Base-by-base conservation (phyloP, 2,797 vertebrate genomes). In the Mionectes olivaceus region DNA sequence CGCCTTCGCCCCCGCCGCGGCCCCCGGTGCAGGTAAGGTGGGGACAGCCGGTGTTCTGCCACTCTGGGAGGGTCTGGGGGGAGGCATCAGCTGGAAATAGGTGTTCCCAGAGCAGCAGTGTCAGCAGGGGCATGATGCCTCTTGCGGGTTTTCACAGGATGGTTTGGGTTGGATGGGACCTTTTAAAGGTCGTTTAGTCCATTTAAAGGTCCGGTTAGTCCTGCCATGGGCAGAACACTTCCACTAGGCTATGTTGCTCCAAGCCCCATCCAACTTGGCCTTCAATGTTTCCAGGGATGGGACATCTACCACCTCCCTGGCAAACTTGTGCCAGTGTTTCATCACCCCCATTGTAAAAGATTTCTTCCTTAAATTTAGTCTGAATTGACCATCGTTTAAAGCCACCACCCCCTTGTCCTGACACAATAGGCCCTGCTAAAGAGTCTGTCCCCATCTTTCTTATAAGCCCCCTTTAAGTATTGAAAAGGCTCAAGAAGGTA, bases 21-120 rank as follows among this genome's bases (percentile, higher is more conserved):
- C 97, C 98, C 9, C 98, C 89, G 44, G 97, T 96, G 84, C 99
- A 99, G 98, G 99, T 99, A 96, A 97, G 97, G 74, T 7, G n/a
- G 28, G 68, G 18, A 28, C 49, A 22, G 56, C 27, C 39, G 2
- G 16, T 9, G 16, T 61, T 9, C 61, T 55, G 37, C 46, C 0
- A 3, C 8, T 21, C 25, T 19, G 0, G 1, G 1, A 33, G 57
- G 10, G 0, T 0, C 0, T 4, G 7, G 8, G 33, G 28, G 23
- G 27, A 32, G 13, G 7, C 0, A 9, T 1, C 1, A 7, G 67
- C 5, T 63, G 64, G 33, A 46, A 32, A 35, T 15, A 25, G 44
- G 19, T 2, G 11, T 57, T 73, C 30, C 23, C 5, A n/a, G 44
- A 77, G 33, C 27, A 27, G 33, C 16, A 2, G 52, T 15, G 49